phyloP scores from a whole-genome alignment of 1,140 invertebrate genomes.

The Rhizoglyphus robini region DNA sequence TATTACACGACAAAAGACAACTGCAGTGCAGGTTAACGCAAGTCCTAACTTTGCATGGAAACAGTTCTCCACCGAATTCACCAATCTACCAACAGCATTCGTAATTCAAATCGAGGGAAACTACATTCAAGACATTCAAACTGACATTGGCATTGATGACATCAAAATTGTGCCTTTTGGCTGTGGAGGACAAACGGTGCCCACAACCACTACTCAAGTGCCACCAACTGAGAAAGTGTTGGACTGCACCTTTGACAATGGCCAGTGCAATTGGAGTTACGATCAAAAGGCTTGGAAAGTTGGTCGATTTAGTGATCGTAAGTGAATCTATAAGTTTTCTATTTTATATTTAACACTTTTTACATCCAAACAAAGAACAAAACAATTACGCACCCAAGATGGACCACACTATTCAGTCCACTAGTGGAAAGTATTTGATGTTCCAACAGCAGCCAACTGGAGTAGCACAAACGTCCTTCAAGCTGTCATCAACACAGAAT shows the following conservation, averaged over 20 bases:
- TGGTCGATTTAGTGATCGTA: not conserved
- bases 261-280: not conserved
- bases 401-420: constrained; percentile 1
- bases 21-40: not conserved
- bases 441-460: not conserved
- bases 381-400: not conserved
- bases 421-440: not conserved
- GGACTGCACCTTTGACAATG: not conserved
- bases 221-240: not conserved
- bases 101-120: not conserved
- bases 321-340: not conserved
- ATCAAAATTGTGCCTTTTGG: not conserved
- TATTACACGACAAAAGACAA: not conserved
- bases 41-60: not conserved
- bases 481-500: not conserved
- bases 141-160: constrained; percentile 12
- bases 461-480: not conserved
- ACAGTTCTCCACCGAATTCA: not conserved
- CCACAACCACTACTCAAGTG: not conserved
- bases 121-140: not conserved
- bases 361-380: too few relatives aligned
- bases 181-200: not conserved
- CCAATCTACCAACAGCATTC: not conserved
- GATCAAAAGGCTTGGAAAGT: not conserved
- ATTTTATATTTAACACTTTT: not conserved